Evolutionary conservation across 2,888 invertebrate genomes (phyloP).

Genomic region (Autographa pulchrina): DNA sequence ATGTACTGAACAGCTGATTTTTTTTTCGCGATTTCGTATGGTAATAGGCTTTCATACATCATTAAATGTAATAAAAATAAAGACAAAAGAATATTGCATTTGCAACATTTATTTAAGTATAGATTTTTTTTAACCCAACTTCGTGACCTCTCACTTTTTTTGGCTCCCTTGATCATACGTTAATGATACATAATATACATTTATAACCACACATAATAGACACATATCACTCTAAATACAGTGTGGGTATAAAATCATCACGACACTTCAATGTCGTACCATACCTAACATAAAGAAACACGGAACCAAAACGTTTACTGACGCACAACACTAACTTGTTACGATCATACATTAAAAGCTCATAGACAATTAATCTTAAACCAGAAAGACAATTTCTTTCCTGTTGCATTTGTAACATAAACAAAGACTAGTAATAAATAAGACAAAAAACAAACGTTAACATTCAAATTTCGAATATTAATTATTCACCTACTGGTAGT

Average conservation of each 20-base stretch:
- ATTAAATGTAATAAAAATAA: too few relatives aligned
- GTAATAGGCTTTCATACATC: too few relatives aligned
- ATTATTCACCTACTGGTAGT: background rate
- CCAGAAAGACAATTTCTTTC: constrained; percentile 26
- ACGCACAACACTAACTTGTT: constrained; percentile 31
- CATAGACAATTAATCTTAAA: constrained; percentile 38
- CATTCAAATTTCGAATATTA: background rate
- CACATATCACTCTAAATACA: constrained; percentile 8
- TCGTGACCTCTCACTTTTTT: background rate
- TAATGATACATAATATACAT: background rate
- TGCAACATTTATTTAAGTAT: too few relatives aligned
- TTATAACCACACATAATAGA: background rate
- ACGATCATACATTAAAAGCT: constrained; percentile 26
- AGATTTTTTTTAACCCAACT: background rate
- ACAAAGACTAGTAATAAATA: background rate
- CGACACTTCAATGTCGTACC: constrained; percentile 58
- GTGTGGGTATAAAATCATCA: constrained; percentile 51
- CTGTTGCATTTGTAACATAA: constrained; percentile 18
- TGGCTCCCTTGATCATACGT: background rate
- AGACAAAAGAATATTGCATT: too few relatives aligned
- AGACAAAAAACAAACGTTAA: background rate
- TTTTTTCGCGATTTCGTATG: too few relatives aligned
- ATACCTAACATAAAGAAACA: constrained; percentile 50
- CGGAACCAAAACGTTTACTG: constrained; percentile 52
- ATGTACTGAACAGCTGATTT: too few relatives aligned